These are phyloP conservation scores for Araneus ventricosus DNA, from an alignment of 1,140 invertebrate genomes.

Conservation along the genomic window DNA sequence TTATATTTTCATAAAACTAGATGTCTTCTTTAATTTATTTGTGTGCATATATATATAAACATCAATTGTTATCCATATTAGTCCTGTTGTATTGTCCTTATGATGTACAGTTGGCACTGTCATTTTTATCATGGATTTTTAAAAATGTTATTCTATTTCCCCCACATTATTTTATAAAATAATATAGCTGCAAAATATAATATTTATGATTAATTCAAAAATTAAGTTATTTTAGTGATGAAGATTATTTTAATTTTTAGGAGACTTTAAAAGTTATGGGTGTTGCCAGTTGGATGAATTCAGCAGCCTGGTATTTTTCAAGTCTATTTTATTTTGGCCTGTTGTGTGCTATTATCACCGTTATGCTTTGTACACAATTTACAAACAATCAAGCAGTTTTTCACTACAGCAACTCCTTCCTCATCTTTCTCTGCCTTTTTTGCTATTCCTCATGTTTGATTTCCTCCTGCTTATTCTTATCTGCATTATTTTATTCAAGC, in stretches of 20 bases:
- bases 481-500: neutral
- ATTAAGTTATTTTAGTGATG: too few relatives aligned
- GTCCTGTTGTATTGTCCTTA: too few relatives aligned
- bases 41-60: too few relatives aligned
- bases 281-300: slow-evolving; percentile 83
- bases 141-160: too few relatives aligned
- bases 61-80: too few relatives aligned
- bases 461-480: neutral
- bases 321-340: neutral
- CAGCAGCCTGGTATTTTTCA: slow-evolving; percentile 84
- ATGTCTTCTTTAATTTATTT: too few relatives aligned
- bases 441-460: neutral
- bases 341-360: neutral
- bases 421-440: neutral
- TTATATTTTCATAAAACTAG: too few relatives aligned
- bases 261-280: slow-evolving; percentile 85
- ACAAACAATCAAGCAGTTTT: neutral
- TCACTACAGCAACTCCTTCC: neutral
- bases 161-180: too few relatives aligned
- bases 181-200: too few relatives aligned
- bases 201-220: too few relatives aligned
- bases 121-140: too few relatives aligned
- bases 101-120: too few relatives aligned
- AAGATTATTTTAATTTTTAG: slow-evolving; percentile 79
- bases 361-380: neutral